A percentile compares a stretch with the other conserved stretches of the same genome.
phyloP scores from a whole-genome alignment of 2,888 invertebrate species.

The Nowickia ferox region DNA sequence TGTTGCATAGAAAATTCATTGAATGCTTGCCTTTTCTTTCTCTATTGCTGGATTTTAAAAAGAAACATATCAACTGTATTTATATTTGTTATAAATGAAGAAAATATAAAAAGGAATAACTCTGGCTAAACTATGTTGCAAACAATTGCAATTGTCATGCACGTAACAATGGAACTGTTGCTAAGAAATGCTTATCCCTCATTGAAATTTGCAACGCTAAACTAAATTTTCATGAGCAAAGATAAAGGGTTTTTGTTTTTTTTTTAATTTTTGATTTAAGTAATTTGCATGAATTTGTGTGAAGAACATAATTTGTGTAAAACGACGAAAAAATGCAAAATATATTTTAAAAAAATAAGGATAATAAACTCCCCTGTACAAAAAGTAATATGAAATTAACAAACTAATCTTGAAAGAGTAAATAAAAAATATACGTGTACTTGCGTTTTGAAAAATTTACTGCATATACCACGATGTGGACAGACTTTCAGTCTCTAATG shows the following conservation, averaged over 20 bases:
- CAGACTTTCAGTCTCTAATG: too few species aligned
- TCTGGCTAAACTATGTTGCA: conserved; percentile 57
- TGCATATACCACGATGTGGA: too few species aligned
- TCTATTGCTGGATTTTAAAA: conserved; percentile 3
- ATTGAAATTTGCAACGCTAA: conserved; percentile 33
- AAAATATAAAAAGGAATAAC: conserved; percentile 42
- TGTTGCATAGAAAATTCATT: conserved; percentile 41
- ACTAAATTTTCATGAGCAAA: conserved; percentile 49
- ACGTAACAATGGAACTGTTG: conserved; percentile 30
- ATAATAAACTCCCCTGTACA: neutral
- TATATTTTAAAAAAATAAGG: neutral
- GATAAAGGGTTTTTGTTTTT: neutral
- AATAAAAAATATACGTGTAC: too few species aligned
- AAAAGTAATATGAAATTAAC: neutral
- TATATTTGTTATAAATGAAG: conserved; percentile 13
- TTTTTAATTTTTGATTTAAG: neutral
- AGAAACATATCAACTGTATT: conserved; percentile 15
- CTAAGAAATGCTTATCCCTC: conserved; percentile 24
- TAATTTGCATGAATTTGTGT: neutral
- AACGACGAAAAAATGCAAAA: neutral
- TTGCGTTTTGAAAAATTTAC: too few species aligned
- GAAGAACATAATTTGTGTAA: neutral
- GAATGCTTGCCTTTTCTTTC: conserved; percentile 11
- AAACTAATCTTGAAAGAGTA: too few species aligned
- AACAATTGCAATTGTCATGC: conserved; percentile 63